Evolutionary conservation across 2,113 vertebrate genomes (phyloP).

Genomic region (Cathartes aura): DNA sequence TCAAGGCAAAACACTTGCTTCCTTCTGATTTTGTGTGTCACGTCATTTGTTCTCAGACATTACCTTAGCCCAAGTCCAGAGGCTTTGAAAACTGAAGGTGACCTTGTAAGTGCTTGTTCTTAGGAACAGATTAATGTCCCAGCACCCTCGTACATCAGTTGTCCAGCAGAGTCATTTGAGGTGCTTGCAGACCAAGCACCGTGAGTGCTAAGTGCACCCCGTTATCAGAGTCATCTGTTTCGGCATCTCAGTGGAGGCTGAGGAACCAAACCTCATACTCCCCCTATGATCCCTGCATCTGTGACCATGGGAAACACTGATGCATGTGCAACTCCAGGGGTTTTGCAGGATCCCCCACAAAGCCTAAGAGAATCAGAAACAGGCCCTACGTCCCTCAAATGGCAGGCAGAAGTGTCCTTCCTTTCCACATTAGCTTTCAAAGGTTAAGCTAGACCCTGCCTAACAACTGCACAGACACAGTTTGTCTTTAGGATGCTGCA

Average conservation of each 20-base stretch:
- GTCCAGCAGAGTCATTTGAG: not conserved
- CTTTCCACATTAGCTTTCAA: not conserved
- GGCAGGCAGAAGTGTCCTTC: not conserved
- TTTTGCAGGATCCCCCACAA: not conserved
- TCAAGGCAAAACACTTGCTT: slow-evolving; percentile 11
- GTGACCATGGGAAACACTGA: not conserved
- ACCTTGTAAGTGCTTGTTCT: not conserved
- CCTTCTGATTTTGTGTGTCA: not conserved
- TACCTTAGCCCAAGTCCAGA: not conserved
- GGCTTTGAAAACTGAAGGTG: slow-evolving; percentile 1
- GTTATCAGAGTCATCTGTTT: not conserved
- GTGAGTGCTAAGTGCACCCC: not conserved
- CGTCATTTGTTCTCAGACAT: not conserved
- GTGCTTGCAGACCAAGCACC: not conserved
- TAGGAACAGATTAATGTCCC: not conserved
- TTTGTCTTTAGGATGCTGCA: not conserved
- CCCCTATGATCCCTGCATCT: not conserved
- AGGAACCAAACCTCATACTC: not conserved
- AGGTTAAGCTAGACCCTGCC: not conserved
- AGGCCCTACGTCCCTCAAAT: fast-evolving
- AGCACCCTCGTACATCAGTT: fast-evolving
- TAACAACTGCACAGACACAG: not conserved
- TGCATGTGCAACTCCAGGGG: not conserved
- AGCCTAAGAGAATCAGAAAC: not conserved
- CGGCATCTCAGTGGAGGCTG: not conserved